Evolutionary conservation across 2,797 vertebrate genomes (phyloP), one percentile per base, ranked within the genome.

Genomic region (Alca torda): DNA sequence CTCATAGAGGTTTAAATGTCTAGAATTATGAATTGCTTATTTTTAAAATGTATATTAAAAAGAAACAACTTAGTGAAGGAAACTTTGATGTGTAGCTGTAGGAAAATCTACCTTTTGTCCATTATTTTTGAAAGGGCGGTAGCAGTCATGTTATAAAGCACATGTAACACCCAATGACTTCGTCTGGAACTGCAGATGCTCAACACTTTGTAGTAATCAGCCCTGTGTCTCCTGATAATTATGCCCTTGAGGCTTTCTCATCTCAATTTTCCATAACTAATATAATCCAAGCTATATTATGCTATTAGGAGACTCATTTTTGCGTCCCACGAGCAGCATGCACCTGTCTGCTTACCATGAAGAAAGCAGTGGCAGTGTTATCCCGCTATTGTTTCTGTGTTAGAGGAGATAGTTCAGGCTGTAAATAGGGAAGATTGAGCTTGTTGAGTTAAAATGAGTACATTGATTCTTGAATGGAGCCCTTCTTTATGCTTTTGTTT

Each of bases 191-290:
- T 74, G 56, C 35, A 61, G 67, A 51, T 67, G 48, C 78, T 95
- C 51, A 90, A 51, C 51, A 53, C 51, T 78, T 79, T 11, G 4
- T 41, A 83, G 31, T 60, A 89, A 84, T 78, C 78, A 88, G 50
- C 54, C 53, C 57, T 31, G 25, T 56, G 50, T 81, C 75, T 92
- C 73, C 78, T 45, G 57, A 30, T 81, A 92, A 88, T 94, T 94
- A 81, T 30, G 28, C 70, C 89, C 61, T 84, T 72, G 76, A 56
- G 75, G 41, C 26, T 90, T 89, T 94, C 73, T 61, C 45, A 9
- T 87, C 65, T 92, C 69, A 50, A 7, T 92, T 91, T 94, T 88
- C 76, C 50, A 35, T 70, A 82, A 84, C 65, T 92, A 69, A 69
- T 92, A 68, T 48, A 78, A 92, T 78, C 41, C 21, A 73, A 86